Base-by-base conservation (phyloP, 2,797 vertebrate species). In the Scolopax rusticola region DNA sequence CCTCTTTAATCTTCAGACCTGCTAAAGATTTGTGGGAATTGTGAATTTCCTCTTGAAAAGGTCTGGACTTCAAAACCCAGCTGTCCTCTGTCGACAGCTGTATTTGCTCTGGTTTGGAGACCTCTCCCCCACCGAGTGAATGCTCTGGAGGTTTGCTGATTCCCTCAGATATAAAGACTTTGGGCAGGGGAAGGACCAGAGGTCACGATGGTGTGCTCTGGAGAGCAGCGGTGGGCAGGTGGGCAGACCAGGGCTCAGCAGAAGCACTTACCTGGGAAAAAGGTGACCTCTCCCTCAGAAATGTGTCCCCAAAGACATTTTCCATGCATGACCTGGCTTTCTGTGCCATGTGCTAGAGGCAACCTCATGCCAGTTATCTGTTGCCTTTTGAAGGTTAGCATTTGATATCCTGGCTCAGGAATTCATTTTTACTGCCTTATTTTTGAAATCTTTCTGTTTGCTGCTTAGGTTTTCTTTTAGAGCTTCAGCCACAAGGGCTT, bases 51-150 rank as follows among this genome's bases (percentile, higher is more conserved):
- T 83, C 40, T 48, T 65, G 28, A 85, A 78, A 56, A 47, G 15
- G 6, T 15, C 18, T 36, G 47, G 28, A n/a, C 28, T 60, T 90
- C 0, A 2, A 43, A 77, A 5, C 8, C 1, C 2, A 19, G 4
- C 41, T 40, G 5, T 43, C 25, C 57, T 27, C 7, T 18, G 33
- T 48, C 15, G 6, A 28, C 23, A 57, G 16, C 32, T 3, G 2
- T 33, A 12, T 41, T 77, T 79, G 14, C 36, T 87, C 38, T 50
- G 24, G 6, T 50, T 69, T 77, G 74, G 53, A 79, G 36, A 53
- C 33, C 11, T 68, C 38, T 74, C n/a, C 12, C 36, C 45, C 0
- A 0, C 8, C 0, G 4, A 33, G 16, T 61, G 36, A 16, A 41
- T n/a, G 32, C 32, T 67, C 11, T 73, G 4, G 1, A 1, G 8